Percentiles rank a stretch among this genome's conserved stretches.
phyloP scores from a whole-genome alignment of 2,888 invertebrate genomes.

The Pterostichus madidus region DNA sequence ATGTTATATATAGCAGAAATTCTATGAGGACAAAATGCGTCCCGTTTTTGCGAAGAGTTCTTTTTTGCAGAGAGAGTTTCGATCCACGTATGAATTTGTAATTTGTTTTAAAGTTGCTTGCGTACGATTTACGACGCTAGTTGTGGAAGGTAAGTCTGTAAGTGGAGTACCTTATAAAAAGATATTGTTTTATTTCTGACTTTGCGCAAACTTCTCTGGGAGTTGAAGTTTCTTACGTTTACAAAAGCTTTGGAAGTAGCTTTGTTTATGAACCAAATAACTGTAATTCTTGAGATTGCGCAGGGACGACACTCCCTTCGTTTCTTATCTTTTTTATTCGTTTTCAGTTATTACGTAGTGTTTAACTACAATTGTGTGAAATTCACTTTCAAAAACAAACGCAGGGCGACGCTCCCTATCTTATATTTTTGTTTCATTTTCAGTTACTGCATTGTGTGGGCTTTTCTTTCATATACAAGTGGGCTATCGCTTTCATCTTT shows the following conservation, averaged over 20 bases:
- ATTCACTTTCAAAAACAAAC: too few relatives aligned
- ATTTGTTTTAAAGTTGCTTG: slow-evolving; percentile 37
- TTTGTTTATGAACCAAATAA: slow-evolving; percentile 33
- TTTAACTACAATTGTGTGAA: too few relatives aligned
- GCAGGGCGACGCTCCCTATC: too few relatives aligned
- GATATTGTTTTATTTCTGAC: slow-evolving; percentile 37
- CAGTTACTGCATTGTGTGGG: too few relatives aligned
- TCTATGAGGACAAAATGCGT: slow-evolving; percentile 4
- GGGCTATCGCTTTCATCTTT: too few relatives aligned
- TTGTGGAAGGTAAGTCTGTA: neutral
- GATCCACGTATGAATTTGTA: slow-evolving; percentile 29
- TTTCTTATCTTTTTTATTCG: too few relatives aligned
- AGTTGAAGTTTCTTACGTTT: slow-evolving; percentile 1
- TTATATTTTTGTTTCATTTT: too few relatives aligned
- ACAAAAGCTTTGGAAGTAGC: slow-evolving; percentile 17
- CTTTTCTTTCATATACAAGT: too few relatives aligned
- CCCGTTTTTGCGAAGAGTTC: neutral
- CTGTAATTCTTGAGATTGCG: neutral
- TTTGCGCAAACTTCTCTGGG: slow-evolving; percentile 8
- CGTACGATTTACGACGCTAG: slow-evolving; percentile 10
- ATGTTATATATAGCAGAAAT: slow-evolving; percentile 21
- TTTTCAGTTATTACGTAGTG: too few relatives aligned
- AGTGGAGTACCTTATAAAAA: slow-evolving; percentile 16
- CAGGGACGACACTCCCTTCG: too few relatives aligned
- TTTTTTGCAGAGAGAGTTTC: neutral